These are phyloP conservation scores for Hydrozoanthus gracilis DNA, from an alignment of 92 coral and sea anemone species.

Conservation along the genomic window DNA sequence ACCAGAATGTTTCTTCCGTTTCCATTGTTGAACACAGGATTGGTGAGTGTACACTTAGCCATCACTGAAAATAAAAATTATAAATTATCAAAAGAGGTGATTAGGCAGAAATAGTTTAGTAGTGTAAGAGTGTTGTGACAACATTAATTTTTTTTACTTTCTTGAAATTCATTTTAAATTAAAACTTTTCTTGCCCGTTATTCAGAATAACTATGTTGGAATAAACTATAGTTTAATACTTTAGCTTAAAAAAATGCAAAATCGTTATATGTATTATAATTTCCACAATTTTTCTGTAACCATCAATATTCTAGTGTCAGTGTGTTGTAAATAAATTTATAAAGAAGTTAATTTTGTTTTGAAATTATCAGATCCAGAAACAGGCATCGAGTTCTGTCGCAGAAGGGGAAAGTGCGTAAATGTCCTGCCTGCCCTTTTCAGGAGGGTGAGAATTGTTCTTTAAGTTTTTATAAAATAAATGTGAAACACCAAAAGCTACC, in stretches of 20 bases:
- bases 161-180: too few relatives aligned
- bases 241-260: too few relatives aligned
- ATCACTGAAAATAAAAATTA: neutral
- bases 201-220: too few relatives aligned
- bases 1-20: constrained; percentile 84
- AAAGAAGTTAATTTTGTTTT: neutral
- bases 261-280: too few relatives aligned
- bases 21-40: constrained; percentile 73
- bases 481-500: too few relatives aligned
- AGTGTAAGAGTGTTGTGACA: too few relatives aligned
- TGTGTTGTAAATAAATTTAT: neutral
- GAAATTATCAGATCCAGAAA: constrained; percentile 65
- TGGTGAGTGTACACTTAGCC: constrained; percentile 52
- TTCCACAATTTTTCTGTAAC: neutral
- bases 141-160: too few relatives aligned
- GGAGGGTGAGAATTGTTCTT: constrained; percentile 58
- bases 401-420: constrained; percentile 95
- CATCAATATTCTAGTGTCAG: neutral
- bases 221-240: too few relatives aligned
- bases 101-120: too few relatives aligned
- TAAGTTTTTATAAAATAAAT: too few relatives aligned
- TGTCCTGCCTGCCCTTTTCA: constrained; percentile 79
- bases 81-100: neutral
- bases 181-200: too few relatives aligned
- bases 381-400: constrained; percentile 79